Evolutionary conservation across 2,888 invertebrate species (phyloP), one percentile per base, ranked within the genome.

Genomic region (Tyria jacobaeae): DNA sequence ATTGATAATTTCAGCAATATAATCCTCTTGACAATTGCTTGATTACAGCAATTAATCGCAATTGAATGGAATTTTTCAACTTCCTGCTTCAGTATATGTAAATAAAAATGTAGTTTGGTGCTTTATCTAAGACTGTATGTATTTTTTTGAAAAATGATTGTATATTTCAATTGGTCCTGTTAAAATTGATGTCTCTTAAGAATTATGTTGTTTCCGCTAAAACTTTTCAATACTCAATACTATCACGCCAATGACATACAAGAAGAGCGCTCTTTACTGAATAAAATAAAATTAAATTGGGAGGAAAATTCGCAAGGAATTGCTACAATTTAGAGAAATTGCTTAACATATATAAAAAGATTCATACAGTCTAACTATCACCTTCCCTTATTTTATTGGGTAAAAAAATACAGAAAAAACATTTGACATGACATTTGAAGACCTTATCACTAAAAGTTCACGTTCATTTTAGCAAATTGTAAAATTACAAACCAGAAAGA

Each of bases 41-140:
- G 89, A 93, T 93, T 91, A 90, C 89, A 77, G 87, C 92, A 93
- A 93, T 92, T 93, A 93, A 91, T 89, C 80, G 87, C 91, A 93
- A 93, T 93, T 93, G 91, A 84, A 81, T 68, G 90, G 92, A 90
- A 93, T 92, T 88, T 75, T 87, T 81, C 75, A 79, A 84, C 88
- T 90, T 91, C 90, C 91, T 90, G 87, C 83, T 82, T 72, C 73
- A 76, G 49, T 63, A 41, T 63, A 27, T 17, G 10, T 39, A 34
- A 60, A n/a, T n/a, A 64, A 47, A 66, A 64, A 61, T 50, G 57
- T 64, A 57, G 60, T 64, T 53, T 65, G 56, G 10, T 48, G 6
- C 61, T 59, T 37, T 57, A 2, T 31, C 27, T 31, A 31, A 6
- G 4, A 31, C 27, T 31, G 27, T 31, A 4, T 31, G n/a, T 31